These are phyloP conservation scores for Drosophila triauraria DNA, from an alignment of 1,140 invertebrate species.

Conservation along the genomic window DNA sequence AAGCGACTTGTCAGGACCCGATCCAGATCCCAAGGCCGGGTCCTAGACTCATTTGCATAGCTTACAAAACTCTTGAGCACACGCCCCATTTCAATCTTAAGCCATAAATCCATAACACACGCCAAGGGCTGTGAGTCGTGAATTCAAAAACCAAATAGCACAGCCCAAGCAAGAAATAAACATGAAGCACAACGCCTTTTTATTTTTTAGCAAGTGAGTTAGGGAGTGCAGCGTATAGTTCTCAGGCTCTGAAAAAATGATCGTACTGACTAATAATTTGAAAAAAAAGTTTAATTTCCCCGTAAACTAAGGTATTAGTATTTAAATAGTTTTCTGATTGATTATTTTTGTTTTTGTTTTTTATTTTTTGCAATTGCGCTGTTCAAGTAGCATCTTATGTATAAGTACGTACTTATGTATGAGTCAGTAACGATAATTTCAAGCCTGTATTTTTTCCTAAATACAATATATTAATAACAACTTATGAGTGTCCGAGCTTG, in stretches of 20 bases:
- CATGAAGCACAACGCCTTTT: conserved; percentile 12
- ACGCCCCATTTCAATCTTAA: conserved; percentile 57
- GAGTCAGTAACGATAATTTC: too few species aligned
- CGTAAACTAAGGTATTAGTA: background rate
- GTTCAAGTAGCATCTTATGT: too few species aligned
- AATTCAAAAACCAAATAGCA: conserved; percentile 36
- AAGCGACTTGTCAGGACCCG: conserved; percentile 50
- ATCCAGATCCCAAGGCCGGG: conserved; percentile 22
- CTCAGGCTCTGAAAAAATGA: too few species aligned
- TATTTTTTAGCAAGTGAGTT: background rate
- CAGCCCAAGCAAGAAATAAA: background rate
- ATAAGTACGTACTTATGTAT: too few species aligned
- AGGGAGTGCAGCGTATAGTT: background rate
- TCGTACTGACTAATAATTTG: too few species aligned
- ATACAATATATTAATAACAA: too few species aligned
- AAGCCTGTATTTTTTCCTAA: too few species aligned
- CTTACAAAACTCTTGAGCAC: conserved; percentile 45
- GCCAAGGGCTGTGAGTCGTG: conserved; percentile 28
- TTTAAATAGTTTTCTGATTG: background rate
- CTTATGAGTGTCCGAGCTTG: too few species aligned
- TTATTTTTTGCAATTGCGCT: too few species aligned
- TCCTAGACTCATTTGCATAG: conserved; percentile 54
- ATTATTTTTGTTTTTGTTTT: too few species aligned
- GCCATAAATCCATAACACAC: conserved; percentile 73
- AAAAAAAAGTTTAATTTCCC: too few species aligned